Conservation (phyloP, 2,113 vertebrate genomes). For the Lophura nycthemera region DNA sequence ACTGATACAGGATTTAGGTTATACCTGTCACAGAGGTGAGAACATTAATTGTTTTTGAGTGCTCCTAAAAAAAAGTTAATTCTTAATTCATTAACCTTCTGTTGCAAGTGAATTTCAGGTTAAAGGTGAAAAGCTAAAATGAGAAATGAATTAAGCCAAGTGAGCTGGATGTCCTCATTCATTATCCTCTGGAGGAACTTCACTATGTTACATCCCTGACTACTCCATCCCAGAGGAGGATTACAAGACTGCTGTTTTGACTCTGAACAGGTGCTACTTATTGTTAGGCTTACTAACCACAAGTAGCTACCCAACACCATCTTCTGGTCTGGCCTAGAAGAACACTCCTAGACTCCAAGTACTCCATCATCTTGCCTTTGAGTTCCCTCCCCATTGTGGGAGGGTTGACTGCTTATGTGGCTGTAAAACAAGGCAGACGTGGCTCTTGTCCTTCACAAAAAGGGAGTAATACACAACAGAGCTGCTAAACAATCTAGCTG, state of each 20-base stretch:
- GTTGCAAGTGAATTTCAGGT: background rate
- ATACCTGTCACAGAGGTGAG: background rate
- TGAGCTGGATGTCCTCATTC: slow-evolving; percentile 32
- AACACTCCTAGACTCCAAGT: background rate
- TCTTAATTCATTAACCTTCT: background rate
- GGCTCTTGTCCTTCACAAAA: background rate
- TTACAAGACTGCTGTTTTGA: background rate
- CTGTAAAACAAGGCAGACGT: background rate
- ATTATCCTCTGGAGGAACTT: background rate
- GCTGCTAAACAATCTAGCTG: background rate
- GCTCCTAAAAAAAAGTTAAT: background rate
- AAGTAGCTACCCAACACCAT: background rate
- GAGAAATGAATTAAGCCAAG: background rate
- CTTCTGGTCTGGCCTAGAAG: background rate
- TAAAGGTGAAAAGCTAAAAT: slow-evolving; percentile 59
- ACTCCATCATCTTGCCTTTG: background rate
- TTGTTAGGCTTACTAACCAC: background rate
- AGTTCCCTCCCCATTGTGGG: background rate
- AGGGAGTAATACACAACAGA: background rate
- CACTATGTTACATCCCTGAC: background rate
- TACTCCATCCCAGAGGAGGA: background rate
- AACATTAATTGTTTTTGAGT: background rate
- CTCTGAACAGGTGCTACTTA: background rate
- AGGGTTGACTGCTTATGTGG: background rate
- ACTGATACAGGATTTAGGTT: background rate